phyloP scores from a whole-genome alignment of 2,888 invertebrate genomes.

The Plagodis pulveraria region DNA sequence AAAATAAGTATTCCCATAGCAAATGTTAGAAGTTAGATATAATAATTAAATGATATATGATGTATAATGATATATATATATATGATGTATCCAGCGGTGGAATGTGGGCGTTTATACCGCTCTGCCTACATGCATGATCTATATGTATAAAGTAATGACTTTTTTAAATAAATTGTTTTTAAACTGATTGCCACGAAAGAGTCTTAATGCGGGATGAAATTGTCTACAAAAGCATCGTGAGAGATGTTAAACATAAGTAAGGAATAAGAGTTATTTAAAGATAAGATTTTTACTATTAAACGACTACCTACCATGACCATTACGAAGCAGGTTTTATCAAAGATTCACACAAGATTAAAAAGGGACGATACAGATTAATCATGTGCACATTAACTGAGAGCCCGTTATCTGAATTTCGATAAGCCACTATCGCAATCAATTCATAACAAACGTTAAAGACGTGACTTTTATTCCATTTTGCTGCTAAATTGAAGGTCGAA shows the following conservation, averaged over 20 bases:
- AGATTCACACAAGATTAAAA: constrained; percentile 3
- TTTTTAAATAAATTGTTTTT: no score
- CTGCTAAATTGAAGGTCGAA: constrained; percentile 48
- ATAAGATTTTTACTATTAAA: no score
- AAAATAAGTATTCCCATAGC: no score
- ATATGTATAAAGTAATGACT: not conserved
- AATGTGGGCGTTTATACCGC: no score
- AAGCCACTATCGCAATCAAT: constrained; percentile 38
- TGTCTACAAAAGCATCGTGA: not conserved
- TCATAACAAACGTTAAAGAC: constrained; percentile 48
- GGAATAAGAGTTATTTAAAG: not conserved
- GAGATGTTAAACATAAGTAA: not conserved
- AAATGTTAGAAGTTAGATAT: no score
- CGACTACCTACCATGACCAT: no score
- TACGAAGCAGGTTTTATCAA: not conserved
- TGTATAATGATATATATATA: no score
- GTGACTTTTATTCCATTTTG: constrained; percentile 53
- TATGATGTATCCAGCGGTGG: no score
- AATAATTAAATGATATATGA: no score
- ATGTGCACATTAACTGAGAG: constrained; percentile 24
- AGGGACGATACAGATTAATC: constrained; percentile 12
- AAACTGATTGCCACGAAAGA: no score
- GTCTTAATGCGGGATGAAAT: constrained; percentile 16
- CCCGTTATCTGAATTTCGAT: constrained; percentile 37
- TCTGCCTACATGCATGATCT: no score